phyloP scores from a whole-genome alignment of 2,888 invertebrate genomes.

The Oeneis ivallda region DNA sequence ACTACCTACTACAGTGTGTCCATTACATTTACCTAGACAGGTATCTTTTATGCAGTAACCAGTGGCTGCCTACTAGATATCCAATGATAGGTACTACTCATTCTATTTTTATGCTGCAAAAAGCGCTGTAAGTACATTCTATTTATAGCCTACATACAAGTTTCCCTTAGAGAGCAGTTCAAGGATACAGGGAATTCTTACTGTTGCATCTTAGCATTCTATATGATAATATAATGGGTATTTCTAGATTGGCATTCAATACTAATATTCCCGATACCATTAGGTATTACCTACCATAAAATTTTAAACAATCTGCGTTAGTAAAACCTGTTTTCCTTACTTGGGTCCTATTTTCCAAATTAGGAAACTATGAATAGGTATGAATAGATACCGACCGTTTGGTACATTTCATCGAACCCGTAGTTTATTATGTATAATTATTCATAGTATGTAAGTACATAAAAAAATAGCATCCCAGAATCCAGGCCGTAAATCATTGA shows the following conservation, averaged over 20 bases:
- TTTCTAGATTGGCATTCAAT: conserved; percentile 4
- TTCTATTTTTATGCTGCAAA: conserved; percentile 22
- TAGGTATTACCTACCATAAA: not conserved
- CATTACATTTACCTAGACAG: conserved; percentile 1
- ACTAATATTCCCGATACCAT: not conserved
- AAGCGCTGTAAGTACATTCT: conserved; percentile 13
- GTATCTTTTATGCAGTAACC: conserved; percentile 5
- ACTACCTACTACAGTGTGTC: too few relatives aligned
- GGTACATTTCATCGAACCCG: too few relatives aligned
- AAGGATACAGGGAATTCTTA: conserved; percentile 22
- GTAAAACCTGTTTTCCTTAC: too few relatives aligned
- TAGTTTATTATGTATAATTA: too few relatives aligned
- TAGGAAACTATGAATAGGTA: too few relatives aligned
- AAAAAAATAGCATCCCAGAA: too few relatives aligned
- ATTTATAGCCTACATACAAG: conserved; percentile 17
- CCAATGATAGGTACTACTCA: conserved; percentile 9
- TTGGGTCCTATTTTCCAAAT: too few relatives aligned
- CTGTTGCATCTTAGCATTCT: conserved; percentile 8
- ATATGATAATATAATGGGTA: conserved; percentile 10
- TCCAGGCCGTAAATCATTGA: too few relatives aligned
- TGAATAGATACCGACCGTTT: too few relatives aligned
- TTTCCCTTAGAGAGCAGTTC: conserved; percentile 21
- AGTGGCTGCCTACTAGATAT: conserved; percentile 8
- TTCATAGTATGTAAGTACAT: too few relatives aligned
- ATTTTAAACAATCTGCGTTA: too few relatives aligned